A percentile compares a stretch with the other conserved stretches of the same genome.
These are phyloP conservation scores for Argyrosomus japonicus DNA, from an alignment of 2,113 vertebrate genomes.

Conservation along the genomic window DNA sequence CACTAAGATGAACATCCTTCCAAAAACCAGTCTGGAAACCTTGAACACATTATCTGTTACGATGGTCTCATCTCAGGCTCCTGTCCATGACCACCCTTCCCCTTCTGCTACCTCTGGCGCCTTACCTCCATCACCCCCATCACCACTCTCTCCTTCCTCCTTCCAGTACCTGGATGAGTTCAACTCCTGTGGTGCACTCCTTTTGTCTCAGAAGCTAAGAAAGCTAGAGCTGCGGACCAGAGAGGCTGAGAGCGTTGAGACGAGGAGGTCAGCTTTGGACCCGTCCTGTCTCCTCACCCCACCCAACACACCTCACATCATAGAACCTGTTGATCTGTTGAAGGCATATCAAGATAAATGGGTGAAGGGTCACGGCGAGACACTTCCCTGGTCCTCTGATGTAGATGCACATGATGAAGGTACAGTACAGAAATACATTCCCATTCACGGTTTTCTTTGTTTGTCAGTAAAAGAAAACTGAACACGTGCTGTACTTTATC, in stretches of 20 bases:
- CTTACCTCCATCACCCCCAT: constrained; percentile 39
- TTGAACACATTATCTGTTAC: constrained; percentile 5
- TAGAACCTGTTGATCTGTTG: constrained; percentile 48
- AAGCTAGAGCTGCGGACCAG: constrained; percentile 73
- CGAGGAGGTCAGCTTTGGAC: constrained; percentile 62
- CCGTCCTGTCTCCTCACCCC: constrained; percentile 79
- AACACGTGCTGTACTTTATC: not conserved
- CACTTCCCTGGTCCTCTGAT: constrained; percentile 10
- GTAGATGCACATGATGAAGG: constrained; percentile 62
- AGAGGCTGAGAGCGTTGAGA: constrained; percentile 33
- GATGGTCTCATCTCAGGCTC: not conserved
- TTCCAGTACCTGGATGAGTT: constrained; percentile 47
- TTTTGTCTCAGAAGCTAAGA: constrained; percentile 78
- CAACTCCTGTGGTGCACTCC: constrained; percentile 56
- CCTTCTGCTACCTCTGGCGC: constrained; percentile 3
- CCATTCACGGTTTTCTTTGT: not conserved
- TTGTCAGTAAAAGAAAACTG: not conserved
- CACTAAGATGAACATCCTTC: constrained; percentile 38
- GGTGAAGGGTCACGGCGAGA: constrained; percentile 25
- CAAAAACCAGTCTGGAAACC: constrained; percentile 46
- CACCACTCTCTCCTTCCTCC: constrained; percentile 26
- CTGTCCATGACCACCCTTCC: not conserved
- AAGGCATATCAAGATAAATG: constrained; percentile 29
- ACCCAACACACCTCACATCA: constrained; percentile 76
- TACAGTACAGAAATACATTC: constrained; percentile 11